Percentiles rank a stretch among this genome's conserved stretches.
phyloP scores from a whole-genome alignment of 2,113 vertebrate species.

The Hiodon tergisus region DNA sequence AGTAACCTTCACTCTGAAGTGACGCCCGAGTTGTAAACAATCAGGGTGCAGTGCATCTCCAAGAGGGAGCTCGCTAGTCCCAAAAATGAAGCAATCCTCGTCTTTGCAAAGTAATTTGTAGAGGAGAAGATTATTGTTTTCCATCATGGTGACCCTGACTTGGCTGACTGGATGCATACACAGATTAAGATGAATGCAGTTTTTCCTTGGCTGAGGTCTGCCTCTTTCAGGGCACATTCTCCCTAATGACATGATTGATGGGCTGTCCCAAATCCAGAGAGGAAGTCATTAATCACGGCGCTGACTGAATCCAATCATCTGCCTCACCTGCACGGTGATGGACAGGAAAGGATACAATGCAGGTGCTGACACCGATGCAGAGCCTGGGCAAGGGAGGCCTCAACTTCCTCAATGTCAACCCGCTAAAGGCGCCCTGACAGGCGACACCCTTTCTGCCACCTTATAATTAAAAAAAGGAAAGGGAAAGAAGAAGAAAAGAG shows the following conservation, averaged over 20 bases:
- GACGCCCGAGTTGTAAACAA: slow-evolving; percentile 83
- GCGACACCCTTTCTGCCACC: slow-evolving; percentile 61
- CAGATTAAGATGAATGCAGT: slow-evolving; percentile 99
- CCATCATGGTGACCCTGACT: slow-evolving; percentile 98
- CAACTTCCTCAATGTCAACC: slow-evolving; percentile 82
- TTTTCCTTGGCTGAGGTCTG: slow-evolving; percentile 97
- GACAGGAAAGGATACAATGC: slow-evolving; percentile 92
- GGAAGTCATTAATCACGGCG: slow-evolving; percentile 98
- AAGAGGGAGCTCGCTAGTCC: slow-evolving; percentile 56
- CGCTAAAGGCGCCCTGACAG: slow-evolving; percentile 65
- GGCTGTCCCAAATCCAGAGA: slow-evolving; percentile 95
- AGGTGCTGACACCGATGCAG: slow-evolving; percentile 80
- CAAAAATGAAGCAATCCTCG: slow-evolving; percentile 73
- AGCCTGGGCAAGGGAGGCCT: slow-evolving; percentile 68
- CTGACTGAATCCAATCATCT: slow-evolving; percentile 99
- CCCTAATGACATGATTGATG: slow-evolving; percentile 99
- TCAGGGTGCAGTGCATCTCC: slow-evolving; percentile 70
- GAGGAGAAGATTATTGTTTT: slow-evolving; percentile 99
- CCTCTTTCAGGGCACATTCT: slow-evolving; percentile 98
- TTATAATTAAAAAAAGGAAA: slow-evolving; percentile 52
- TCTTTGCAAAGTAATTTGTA: slow-evolving; percentile 99
- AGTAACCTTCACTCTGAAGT: slow-evolving; percentile 89
- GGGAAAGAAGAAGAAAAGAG: background rate
- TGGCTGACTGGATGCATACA: slow-evolving; percentile 96
- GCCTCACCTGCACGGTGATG: slow-evolving; percentile 97